Evolutionary conservation across 2,113 vertebrate genomes (phyloP).

Genomic region (Callipepla squamata): DNA sequence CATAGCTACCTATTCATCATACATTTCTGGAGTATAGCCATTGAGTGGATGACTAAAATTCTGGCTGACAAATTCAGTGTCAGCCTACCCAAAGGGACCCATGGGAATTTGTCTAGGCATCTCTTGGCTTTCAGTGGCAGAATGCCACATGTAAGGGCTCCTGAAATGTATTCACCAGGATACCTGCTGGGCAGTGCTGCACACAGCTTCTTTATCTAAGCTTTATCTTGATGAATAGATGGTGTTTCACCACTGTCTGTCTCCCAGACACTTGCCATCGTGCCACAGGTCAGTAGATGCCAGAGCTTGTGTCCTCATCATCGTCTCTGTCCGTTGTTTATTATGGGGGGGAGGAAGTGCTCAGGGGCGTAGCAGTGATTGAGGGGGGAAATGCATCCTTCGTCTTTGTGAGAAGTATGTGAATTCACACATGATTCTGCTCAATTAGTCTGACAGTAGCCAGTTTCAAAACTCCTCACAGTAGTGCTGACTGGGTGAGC

Average conservation of each 20-base stretch:
- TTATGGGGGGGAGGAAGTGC: too few relatives aligned
- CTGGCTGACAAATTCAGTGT: not conserved
- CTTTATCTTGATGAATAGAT: not conserved
- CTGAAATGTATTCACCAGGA: not conserved
- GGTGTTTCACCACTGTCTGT: not conserved
- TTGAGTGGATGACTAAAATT: not conserved
- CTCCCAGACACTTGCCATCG: not conserved
- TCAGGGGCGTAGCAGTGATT: rapidly evolving
- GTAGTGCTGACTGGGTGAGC: not conserved
- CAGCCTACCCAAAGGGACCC: not conserved
- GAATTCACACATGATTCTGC: not conserved
- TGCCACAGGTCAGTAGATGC: not conserved
- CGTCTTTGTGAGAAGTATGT: not conserved
- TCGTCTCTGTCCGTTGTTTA: not conserved
- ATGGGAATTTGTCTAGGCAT: not conserved
- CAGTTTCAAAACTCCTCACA: not conserved
- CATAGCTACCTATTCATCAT: constrained; percentile 73
- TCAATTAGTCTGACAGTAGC: not conserved
- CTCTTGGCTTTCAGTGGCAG: constrained; percentile 39
- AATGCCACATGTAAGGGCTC: not conserved
- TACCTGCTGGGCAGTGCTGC: constrained; percentile 40
- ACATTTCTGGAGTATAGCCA: not conserved
- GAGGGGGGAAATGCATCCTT: rapidly evolving
- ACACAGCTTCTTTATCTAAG: not conserved
- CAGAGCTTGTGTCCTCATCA: not conserved